Percentiles rank a stretch among this genome's conserved stretches.
Evolutionary conservation across 1,140 invertebrate genomes (phyloP).

Genomic region (Calliphora vicina): DNA sequence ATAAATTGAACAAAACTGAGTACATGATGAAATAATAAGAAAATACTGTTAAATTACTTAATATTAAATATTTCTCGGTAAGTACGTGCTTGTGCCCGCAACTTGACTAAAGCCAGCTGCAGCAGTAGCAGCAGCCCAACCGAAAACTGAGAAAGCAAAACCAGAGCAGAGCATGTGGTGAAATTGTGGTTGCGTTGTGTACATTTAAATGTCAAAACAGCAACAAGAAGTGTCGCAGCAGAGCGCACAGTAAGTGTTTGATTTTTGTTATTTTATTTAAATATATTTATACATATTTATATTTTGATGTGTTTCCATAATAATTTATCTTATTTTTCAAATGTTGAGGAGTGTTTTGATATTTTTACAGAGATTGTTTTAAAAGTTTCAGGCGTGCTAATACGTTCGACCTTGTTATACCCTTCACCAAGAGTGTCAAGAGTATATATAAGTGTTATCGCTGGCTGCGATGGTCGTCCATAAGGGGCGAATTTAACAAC

Average conservation of each 20-base stretch:
- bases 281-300: neutral
- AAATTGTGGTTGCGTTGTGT: neutral
- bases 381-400: too few species aligned
- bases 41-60: slow-evolving; percentile 14
- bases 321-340: too few species aligned
- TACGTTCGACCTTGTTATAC: too few species aligned
- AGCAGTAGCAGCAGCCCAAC: too few species aligned
- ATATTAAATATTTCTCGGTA: neutral
- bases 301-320: neutral
- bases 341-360: too few species aligned
- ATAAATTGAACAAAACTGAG: slow-evolving; percentile 1
- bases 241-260: neutral
- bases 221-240: neutral
- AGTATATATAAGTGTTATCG: too few species aligned
- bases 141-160: neutral
- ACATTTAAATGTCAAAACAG: neutral
- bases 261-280: neutral
- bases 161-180: neutral
- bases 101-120: neutral
- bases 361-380: too few species aligned
- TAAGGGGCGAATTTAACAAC: too few species aligned
- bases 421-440: too few species aligned
- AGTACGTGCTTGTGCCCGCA: neutral
- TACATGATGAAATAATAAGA: neutral
- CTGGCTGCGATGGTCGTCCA: too few species aligned